phyloP scores from a whole-genome alignment of 2,888 invertebrate genomes.

The Hirtodrosophila duncani region DNA sequence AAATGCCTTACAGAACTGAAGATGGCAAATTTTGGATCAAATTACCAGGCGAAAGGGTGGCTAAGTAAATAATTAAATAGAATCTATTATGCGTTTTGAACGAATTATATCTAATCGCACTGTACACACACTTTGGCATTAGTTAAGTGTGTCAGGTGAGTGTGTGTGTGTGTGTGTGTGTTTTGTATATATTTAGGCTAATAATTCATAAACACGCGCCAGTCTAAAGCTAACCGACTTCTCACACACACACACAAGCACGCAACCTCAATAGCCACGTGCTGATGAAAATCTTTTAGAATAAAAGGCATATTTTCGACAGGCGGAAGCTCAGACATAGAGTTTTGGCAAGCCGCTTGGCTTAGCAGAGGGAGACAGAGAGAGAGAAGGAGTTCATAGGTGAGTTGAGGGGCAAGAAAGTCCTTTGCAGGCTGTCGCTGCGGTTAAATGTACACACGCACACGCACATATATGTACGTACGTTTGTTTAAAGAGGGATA shows the following conservation, averaged over 20 bases:
- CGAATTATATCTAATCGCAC: slow-evolving; percentile 33
- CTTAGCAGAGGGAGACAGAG: neutral
- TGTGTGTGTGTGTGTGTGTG: neutral
- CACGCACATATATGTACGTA: neutral
- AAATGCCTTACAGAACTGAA: neutral
- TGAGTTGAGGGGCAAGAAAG: neutral
- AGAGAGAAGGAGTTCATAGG: slow-evolving; percentile 1
- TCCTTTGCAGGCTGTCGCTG: slow-evolving; percentile 3
- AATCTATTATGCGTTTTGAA: slow-evolving; percentile 24
- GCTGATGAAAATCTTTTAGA: neutral
- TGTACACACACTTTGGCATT: slow-evolving; percentile 20
- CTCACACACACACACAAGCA: slow-evolving; percentile 13
- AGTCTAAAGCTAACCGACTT: slow-evolving; percentile 18
- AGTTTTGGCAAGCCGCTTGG: slow-evolving; percentile 26
- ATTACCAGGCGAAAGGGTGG: neutral
- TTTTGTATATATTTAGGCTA: slow-evolving; percentile 15
- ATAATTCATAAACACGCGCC: slow-evolving; percentile 46
- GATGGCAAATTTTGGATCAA: neutral
- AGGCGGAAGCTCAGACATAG: neutral
- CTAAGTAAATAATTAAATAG: slow-evolving; percentile 37
- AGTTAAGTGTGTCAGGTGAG: neutral
- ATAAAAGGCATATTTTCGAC: slow-evolving; percentile 7
- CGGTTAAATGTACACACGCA: slow-evolving; percentile 2
- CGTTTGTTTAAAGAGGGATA: neutral
- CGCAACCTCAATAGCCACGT: slow-evolving; percentile 15